These are phyloP conservation scores for Bombus superbus DNA, from an alignment of 1,140 invertebrate species.

Conservation along the genomic window DNA sequence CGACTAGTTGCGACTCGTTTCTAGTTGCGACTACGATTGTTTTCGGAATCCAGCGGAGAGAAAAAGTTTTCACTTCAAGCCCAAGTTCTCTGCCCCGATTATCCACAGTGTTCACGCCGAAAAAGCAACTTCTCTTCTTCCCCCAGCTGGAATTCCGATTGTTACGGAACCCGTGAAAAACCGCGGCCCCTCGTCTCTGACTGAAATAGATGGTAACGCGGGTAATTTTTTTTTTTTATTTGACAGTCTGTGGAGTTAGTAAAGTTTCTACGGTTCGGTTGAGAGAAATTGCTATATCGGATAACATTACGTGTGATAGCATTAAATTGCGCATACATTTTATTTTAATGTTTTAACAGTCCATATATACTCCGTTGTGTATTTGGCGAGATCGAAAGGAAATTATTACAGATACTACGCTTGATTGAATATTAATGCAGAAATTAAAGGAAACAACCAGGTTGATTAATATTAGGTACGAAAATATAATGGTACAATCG, in stretches of 20 bases:
- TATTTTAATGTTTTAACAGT: too few relatives aligned
- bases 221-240: not conserved
- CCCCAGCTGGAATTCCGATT: not conserved
- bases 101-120: constrained; percentile 13
- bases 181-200: not conserved
- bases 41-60: not conserved
- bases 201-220: not conserved
- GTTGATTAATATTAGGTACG: too few relatives aligned
- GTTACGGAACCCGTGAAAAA: not conserved
- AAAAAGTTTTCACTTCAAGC: constrained; percentile 38
- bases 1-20: not conserved
- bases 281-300: not conserved
- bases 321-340: not conserved
- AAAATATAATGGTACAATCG: not conserved
- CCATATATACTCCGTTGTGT: too few relatives aligned
- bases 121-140: not conserved
- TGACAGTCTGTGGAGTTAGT: not conserved
- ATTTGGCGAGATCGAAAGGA: too few relatives aligned
- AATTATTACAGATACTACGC: too few relatives aligned
- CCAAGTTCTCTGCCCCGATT: constrained; percentile 1
- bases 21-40: constrained; percentile 5
- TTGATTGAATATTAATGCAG: too few relatives aligned
- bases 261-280: too few relatives aligned
- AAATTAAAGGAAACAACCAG: too few relatives aligned
- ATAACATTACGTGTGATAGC: not conserved